phyloP scores from a whole-genome alignment of 2,888 invertebrate genomes.

The Amiota mariae region DNA sequence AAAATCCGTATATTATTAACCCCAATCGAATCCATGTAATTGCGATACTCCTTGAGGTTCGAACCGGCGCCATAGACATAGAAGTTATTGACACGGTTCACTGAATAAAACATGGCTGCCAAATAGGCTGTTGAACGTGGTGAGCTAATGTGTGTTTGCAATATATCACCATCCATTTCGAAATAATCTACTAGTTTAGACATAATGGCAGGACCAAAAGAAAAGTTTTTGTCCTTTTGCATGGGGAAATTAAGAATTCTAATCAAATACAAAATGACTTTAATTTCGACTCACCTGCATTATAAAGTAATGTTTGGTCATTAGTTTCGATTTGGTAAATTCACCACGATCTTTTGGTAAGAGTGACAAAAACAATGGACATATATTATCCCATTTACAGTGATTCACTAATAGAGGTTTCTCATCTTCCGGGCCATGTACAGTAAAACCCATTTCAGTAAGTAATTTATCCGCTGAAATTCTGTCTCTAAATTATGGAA shows the following conservation, averaged over 20 bases:
- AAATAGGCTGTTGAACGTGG: conserved; percentile 86
- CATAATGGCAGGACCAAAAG: conserved; percentile 85
- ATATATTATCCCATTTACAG: conserved; percentile 73
- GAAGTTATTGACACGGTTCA: conserved; percentile 77
- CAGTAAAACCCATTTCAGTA: conserved; percentile 56
- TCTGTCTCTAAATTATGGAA: conserved; percentile 52
- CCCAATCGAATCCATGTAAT: conserved; percentile 81
- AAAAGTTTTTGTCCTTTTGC: conserved; percentile 83
- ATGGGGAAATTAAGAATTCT: too few species aligned
- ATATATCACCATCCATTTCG: conserved; percentile 82
- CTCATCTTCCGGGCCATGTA: conserved; percentile 58
- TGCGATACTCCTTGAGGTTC: conserved; percentile 77
- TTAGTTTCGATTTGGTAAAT: conserved; percentile 76
- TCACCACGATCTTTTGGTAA: conserved; percentile 76
- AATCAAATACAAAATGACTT: background rate
- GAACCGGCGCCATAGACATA: conserved; percentile 79
- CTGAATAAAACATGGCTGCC: conserved; percentile 79
- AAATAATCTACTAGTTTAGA: conserved; percentile 79
- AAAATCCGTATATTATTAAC: conserved; percentile 77
- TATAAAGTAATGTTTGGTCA: conserved; percentile 76
- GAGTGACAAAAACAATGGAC: conserved; percentile 76
- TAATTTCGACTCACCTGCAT: conserved; percentile 71
- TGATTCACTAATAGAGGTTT: conserved; percentile 60
- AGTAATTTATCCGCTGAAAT: conserved; percentile 53
- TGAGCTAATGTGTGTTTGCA: conserved; percentile 86